Evolutionary conservation across 23 tunicate species (phyloP).

Genomic region (Ascidia mentula): DNA sequence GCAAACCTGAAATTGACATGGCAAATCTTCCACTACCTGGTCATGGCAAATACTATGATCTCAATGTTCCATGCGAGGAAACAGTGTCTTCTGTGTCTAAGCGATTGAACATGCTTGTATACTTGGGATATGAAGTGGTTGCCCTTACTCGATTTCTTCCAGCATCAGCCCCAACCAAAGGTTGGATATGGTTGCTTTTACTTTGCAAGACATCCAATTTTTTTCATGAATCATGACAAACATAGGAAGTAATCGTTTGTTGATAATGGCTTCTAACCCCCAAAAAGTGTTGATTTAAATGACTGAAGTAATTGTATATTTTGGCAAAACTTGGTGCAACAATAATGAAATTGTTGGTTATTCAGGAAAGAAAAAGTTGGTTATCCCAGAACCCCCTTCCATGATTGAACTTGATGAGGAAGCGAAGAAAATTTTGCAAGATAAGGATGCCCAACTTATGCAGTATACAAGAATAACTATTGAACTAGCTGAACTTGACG

Average conservation of each 20-base stretch:
- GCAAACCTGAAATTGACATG: no score
- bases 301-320: no score
- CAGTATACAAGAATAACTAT: slow-evolving; percentile 62
- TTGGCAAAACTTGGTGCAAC: no score
- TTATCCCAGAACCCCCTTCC: slow-evolving; percentile 37
- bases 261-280: no score
- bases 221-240: no score
- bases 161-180: slow-evolving; percentile 11
- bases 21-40: slow-evolving; percentile 46
- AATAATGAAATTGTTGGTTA: no score
- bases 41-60: slow-evolving; percentile 55
- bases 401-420: slow-evolving; percentile 17
- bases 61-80: slow-evolving; percentile 46
- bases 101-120: slow-evolving; percentile 23
- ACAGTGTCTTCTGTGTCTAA: not conserved
- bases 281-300: no score
- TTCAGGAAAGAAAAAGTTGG: slow-evolving; percentile 29
- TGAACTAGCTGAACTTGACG: slow-evolving; percentile 62
- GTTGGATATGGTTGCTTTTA: no score
- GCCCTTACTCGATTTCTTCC: slow-evolving; percentile 38
- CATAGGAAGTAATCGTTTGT: no score
- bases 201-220: no score
- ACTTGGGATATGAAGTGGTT: slow-evolving; percentile 62
- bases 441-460: slow-evolving; percentile 10
- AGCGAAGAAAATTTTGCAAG: slow-evolving; percentile 14